Conservation (phyloP, 1,140 invertebrate genomes). For the Ceratina australensis region DNA sequence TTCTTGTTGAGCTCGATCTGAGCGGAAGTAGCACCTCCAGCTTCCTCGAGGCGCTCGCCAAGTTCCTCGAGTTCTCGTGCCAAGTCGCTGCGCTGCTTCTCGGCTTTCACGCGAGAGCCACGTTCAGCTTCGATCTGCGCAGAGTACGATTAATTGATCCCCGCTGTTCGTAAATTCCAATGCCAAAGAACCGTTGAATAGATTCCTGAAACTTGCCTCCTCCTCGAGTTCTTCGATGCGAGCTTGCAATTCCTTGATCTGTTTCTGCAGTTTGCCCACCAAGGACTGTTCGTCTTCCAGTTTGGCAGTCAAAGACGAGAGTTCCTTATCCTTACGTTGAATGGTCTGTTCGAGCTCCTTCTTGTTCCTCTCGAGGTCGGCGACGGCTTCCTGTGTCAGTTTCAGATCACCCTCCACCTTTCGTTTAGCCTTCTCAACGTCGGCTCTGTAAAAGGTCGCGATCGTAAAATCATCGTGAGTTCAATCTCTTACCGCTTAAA, state of each 20-base stretch:
- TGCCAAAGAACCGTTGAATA: background rate
- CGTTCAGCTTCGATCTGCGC: conserved; percentile 93
- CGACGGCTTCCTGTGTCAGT: conserved; percentile 98
- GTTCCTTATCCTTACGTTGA: conserved; percentile 98
- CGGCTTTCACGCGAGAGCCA: conserved; percentile 97
- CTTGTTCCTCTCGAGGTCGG: conserved; percentile 98
- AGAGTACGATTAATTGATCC: background rate
- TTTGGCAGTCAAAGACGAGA: conserved; percentile 95
- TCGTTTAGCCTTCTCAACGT: conserved; percentile 98
- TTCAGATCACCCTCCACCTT: conserved; percentile 99
- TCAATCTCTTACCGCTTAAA: too few relatives aligned
- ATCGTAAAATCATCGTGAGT: too few relatives aligned
- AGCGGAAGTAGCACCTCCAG: conserved; percentile 98
- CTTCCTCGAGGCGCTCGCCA: conserved; percentile 97
- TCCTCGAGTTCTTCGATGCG: conserved; percentile 99
- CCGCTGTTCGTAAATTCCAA: background rate
- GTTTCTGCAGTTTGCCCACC: conserved; percentile 96
- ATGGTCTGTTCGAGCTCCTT: conserved; percentile 98
- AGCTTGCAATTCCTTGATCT: conserved; percentile 99
- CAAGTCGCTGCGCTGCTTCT: conserved; percentile 98
- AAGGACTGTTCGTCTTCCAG: conserved; percentile 98
- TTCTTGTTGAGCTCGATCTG: conserved; percentile 99
- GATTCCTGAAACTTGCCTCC: conserved; percentile 84
- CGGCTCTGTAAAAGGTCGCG: conserved; percentile 82
- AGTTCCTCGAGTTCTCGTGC: conserved; percentile 98